Base-by-base conservation (phyloP, 2,113 vertebrate species). In the Arenaria interpres region DNA sequence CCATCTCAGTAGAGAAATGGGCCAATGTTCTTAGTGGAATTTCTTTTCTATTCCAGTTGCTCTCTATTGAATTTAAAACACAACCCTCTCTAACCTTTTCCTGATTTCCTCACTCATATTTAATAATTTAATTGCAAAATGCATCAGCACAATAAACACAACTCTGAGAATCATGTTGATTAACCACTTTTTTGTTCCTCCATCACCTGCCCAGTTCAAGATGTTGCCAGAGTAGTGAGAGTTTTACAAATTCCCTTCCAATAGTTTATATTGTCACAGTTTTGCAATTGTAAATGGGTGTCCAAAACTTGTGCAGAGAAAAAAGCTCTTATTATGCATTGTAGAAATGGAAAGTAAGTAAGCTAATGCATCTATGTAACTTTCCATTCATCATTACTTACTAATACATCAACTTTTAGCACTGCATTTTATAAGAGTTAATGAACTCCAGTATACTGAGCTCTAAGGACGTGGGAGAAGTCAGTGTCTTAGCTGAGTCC, bases 381-480 rank as follows among this genome's bases (percentile, higher is more conserved):
- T 63, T 91, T 90, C 35, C n/a, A 25, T 74, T 77, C 67, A 41
- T 10, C 17, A 9, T 83, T 80, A 83, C 54, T 94, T 57, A 80
- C 71, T 25, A 79, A 64, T 12, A 63, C 12, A 22, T 35, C 32
- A 73, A 59, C 56, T 77, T 93, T 69, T 83, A 92, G 45, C 59
- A 85, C 27, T 71, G 30, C 46, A 43, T 90, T 88, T 96, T 80
- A n/a, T 56, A 45, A 63, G 43, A 89, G 53, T 67, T 96, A 95
- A 96, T 92, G 79, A 88, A 88, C 85, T 93, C 79, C 88, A 86
- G 80, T 68, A 10, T 72, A 21, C 30, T 89, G 64, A 92, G 51
- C 60, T 90, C 48, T 75, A 37, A 92, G 79, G 83, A 96, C 22
- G 2, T 94, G 95, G 72, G 82, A 93, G 85, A 95, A 91, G 57